Conservation (phyloP, 2,797 vertebrate genomes). For the Delichon dasypus region DNA sequence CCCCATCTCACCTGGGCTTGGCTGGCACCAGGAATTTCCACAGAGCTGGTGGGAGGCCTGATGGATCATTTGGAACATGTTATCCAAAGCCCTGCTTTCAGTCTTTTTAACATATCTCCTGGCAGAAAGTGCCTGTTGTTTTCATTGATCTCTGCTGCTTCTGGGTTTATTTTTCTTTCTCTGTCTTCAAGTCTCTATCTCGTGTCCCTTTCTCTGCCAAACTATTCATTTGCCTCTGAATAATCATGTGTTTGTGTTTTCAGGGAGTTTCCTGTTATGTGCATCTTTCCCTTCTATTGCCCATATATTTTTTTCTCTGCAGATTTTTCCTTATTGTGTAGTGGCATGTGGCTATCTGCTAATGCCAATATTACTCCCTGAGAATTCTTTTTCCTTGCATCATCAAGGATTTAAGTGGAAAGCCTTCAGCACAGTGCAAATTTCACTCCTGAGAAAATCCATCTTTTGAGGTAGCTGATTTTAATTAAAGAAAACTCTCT, state of each 20-base stretch:
- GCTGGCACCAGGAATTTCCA: not conserved
- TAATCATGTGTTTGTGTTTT: slow-evolving; percentile 32
- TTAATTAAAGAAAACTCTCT: slow-evolving; percentile 61
- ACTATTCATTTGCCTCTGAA: not conserved
- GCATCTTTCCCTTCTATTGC: not conserved
- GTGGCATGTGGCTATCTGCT: slow-evolving; percentile 23
- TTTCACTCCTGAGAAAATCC: slow-evolving; percentile 67
- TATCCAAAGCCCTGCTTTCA: not conserved
- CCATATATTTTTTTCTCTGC: not conserved
- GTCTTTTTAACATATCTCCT: slow-evolving; percentile 17
- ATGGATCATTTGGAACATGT: not conserved
- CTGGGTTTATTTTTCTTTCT: slow-evolving; percentile 53
- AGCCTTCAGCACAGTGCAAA: slow-evolving; percentile 61
- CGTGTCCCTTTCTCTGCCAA: not conserved
- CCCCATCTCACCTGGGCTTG: not conserved
- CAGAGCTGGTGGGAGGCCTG: not conserved
- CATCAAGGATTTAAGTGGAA: slow-evolving; percentile 57
- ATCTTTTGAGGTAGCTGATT: slow-evolving; percentile 68
- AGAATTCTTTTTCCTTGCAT: slow-evolving; percentile 41
- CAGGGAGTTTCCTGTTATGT: slow-evolving; percentile 2
- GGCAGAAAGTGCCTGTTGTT: slow-evolving; percentile 48
- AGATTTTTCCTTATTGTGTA: not conserved
- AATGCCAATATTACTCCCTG: slow-evolving; percentile 22
- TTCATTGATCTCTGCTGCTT: slow-evolving; percentile 55
- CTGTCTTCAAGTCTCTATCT: slow-evolving; percentile 17